Percentiles rank a stretch among this genome's conserved stretches.
Evolutionary conservation across 1,140 invertebrate species (phyloP).

Genomic region (Heliconius melpomene): DNA sequence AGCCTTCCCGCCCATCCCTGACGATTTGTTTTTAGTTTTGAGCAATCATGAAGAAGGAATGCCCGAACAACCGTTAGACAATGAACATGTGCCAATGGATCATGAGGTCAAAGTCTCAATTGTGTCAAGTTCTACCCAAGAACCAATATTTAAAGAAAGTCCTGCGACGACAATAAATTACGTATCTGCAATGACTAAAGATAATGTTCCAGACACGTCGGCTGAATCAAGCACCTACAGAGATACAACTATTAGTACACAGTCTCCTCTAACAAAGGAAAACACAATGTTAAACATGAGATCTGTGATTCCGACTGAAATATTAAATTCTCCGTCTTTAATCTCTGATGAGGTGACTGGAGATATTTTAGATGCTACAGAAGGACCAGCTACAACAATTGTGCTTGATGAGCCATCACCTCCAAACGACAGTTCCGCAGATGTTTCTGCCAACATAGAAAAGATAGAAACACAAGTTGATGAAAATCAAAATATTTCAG

Average conservation of each 20-base stretch:
- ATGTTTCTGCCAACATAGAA: constrained; percentile 27
- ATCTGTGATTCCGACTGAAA: constrained; percentile 68
- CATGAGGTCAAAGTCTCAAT: constrained; percentile 48
- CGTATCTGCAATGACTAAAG: constrained; percentile 42
- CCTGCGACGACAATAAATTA: constrained; percentile 42
- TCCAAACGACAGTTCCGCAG: constrained; percentile 33
- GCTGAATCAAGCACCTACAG: constrained; percentile 44
- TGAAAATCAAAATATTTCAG: constrained; percentile 26
- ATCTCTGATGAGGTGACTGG: constrained; percentile 54
- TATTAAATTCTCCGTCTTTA: constrained; percentile 59
- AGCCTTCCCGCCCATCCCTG: constrained; percentile 72
- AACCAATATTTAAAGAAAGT: constrained; percentile 47
- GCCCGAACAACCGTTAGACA: constrained; percentile 60
- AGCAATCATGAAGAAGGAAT: constrained; percentile 70
- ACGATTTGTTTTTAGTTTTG: constrained; percentile 64
- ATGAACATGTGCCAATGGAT: constrained; percentile 52
- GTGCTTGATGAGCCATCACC: constrained; percentile 26
- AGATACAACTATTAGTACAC: constrained; percentile 42
- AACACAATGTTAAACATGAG: constrained; percentile 66
- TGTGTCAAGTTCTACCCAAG: constrained; percentile 43
- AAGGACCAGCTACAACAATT: constrained; percentile 35
- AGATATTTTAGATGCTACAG: constrained; percentile 48
- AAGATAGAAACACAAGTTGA: constrained; percentile 28
- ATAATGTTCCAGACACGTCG: constrained; percentile 39
- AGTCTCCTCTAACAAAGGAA: constrained; percentile 50